Evolutionary conservation across 2,797 vertebrate species (phyloP), one percentile per base, ranked within the genome.

Genomic region (Onychomys torridus): DNA sequence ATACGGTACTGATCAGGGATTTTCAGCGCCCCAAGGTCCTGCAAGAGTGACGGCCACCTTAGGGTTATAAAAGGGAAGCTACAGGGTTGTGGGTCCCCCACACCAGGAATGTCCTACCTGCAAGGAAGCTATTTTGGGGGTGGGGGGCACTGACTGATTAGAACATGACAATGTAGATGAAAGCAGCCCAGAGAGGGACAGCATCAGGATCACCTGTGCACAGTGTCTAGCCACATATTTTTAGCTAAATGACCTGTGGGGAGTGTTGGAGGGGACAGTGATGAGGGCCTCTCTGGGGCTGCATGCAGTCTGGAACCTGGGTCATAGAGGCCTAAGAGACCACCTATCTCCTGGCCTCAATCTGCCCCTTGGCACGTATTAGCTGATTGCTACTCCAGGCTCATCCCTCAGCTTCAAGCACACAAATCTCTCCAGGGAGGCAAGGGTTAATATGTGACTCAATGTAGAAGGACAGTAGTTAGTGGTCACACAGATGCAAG

Each of bases 11-110:
- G 99, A 98, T 99, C 99, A 0, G 99, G 99, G 97, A 99, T 99
- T 98, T 99, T 99, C 98, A 99, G 98, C 37, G 99, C 99, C 29
- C 99, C 99, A 75, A 99, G 99, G 98, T 99, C 99, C 99, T 99
- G 98, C 32, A 61, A 46, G 96, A 61, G 96, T 29, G 49, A 2
- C 1, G 2, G 57, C 19, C 27, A 17, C 34, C 0, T 94, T 2
- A 82, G 19, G 12, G 17, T 61, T 43, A 17, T 21, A 37, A 13
- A 8, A n/a, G 37, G 6, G 21, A 46, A 8, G 76, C 49, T 10
- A 3, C 32, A 7, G 16, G 40, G 32, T 40, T 9, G 13, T n/a
- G 19, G 8, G 2, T 8, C 13, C 59, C 40, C 23, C 1, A 40
- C n/a, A 16, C 25, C 1, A 34, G 61, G 17, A 34, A 11, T 13